Base-by-base conservation (phyloP, 2,888 invertebrate species). In the Arrhopalites spinosus region DNA sequence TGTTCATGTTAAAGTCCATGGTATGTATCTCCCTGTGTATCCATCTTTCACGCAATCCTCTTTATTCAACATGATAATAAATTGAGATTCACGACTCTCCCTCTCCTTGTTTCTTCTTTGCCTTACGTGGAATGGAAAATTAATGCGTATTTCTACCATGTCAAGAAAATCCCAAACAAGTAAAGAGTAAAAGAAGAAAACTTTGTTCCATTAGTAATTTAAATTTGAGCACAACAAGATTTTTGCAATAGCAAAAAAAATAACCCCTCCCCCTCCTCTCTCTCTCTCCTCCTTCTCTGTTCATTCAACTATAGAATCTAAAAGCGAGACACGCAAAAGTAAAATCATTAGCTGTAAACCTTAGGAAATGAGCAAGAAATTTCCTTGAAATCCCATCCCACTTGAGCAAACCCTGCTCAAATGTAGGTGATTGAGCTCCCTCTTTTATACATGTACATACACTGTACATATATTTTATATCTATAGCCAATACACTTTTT, bases 41-140 rank as follows among this genome's bases (percentile, higher is more conserved):
- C 27, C 27, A 63, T 29, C 30, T 63, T 63, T 63, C 63, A 66
- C 66, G 66, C 66, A 66, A 66, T 66, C 66, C 66, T 66, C 66
- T 43, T 66, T 66, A 66, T 43, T 27, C 66, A 66, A 13, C 43
- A 23, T 29, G 20, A 17, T 13, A 20, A 66, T 66, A 66, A 66
- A 66, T 66, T 66, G 30, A 25, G 13, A 61, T 27, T 25, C 30
- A 29, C 17, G 59, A 59, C 59, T 20, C n/a, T n/a, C n/a, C n/a
- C n/a, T n/a, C n/a, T n/a, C n/a, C n/a, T n/a, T n/a, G 23, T 5
- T 20, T 17, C 20, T 2, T 59, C 20, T 25, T 1, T 59, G 59
- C 15, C 17, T 53, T 53, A 53, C 7, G 53, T 30, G n/a, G n/a
- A 43, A 64, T 64, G 5, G n/a, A 20, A 36, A 64, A 36, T 64